Evolutionary conservation across 2,797 vertebrate species (phyloP).

Genomic region (Notamacropus eugenii): DNA sequence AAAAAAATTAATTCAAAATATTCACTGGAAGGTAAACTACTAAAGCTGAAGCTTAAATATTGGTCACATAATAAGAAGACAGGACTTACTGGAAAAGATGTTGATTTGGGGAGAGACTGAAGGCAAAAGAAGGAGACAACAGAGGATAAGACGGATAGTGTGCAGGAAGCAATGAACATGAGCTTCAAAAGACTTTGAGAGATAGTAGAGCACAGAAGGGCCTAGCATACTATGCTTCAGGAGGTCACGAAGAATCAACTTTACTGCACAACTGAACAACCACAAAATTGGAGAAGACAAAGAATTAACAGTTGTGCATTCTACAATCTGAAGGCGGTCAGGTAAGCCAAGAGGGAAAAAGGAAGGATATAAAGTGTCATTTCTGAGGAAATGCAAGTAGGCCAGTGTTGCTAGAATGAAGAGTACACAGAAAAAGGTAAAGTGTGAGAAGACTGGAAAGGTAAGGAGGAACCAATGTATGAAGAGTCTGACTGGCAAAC

Average conservation of each 20-base stretch:
- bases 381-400: not conserved
- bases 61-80: not conserved
- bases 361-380: not conserved
- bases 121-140: too few species aligned
- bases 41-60: too few species aligned
- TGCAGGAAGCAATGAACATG: too few species aligned
- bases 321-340: not conserved
- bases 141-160: too few species aligned
- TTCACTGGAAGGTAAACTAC: too few species aligned
- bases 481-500: not conserved
- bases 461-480: not conserved
- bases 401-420: not conserved
- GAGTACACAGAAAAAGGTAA: not conserved
- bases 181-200: too few species aligned
- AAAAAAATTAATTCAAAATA: not conserved
- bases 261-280: not conserved
- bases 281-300: not conserved
- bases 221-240: not conserved
- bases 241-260: not conserved
- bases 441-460: not conserved
- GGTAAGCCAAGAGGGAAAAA: not conserved
- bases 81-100: not conserved
- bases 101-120: too few species aligned
- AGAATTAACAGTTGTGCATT: not conserved
- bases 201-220: not conserved